Evolutionary conservation across 2,797 vertebrate genomes (phyloP), one percentile per base, ranked within the genome.

Genomic region (Anniella stebbinsi): DNA sequence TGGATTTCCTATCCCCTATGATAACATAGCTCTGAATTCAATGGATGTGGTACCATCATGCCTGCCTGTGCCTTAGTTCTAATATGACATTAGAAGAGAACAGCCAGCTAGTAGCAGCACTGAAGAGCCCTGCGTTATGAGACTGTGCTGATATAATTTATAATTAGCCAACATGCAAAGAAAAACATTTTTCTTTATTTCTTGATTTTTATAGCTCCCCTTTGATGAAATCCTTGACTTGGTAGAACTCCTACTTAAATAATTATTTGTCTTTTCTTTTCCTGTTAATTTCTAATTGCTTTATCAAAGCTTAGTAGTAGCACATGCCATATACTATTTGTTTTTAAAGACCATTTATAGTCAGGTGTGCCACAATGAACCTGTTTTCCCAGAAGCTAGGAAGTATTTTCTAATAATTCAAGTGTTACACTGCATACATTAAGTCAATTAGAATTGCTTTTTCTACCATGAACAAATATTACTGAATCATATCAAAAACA

Each of bases 281-380:
- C 17, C 75, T 77, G 75, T 87, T 87, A 87, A 87, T 78, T 87
- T 87, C 78, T 51, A 48, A 87, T 66, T 87, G 60, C 41, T 78
- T 67, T 78, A 78, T 87, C 38, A 77, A 77, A 77, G 36, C 41
- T 87, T 23, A 87, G 28, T 87, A 11, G 60, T 63, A 63, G 36
- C 60, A 66, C 7, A 41, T n/a, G 9, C 36, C 54, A 45, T 77
- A n/a, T 75, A 51, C 30, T 78, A 77, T 87, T 87, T 78, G 57
- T 78, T 78, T 87, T 87, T n/a, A 66, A 78, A 78, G 38, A 45
- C 54, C 28, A 48, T 77, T 75, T 86, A 75, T 60, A 77, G 66
- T 87, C 72, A 75, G 28, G 63, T n/a, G 73, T 87, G 57, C 57
- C 54, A 66, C 54, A 77, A 54, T 63, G 36, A 63, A 57, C 28